Evolutionary conservation across 2,113 vertebrate genomes (phyloP).

Genomic region (Chaetodon trifascialis): DNA sequence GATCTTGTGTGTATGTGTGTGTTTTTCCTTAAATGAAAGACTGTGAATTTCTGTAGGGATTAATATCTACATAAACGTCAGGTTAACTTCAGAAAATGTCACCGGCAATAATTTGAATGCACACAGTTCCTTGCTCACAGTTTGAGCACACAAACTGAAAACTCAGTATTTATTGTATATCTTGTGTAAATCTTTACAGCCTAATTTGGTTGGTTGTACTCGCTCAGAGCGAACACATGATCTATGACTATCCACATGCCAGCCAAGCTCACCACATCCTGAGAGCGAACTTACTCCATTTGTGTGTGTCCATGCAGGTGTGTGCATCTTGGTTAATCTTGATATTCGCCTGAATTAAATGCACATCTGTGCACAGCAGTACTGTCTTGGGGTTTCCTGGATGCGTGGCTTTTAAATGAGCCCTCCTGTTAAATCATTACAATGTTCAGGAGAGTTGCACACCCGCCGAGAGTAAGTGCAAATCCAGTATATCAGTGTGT

Average conservation of each 20-base stretch:
- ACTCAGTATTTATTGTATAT: background rate
- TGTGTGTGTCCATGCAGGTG: background rate
- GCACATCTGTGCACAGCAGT: slow-evolving; percentile 43
- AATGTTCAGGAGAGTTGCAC: slow-evolving; percentile 44
- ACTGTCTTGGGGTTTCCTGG: slow-evolving; percentile 26
- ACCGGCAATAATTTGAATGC: background rate
- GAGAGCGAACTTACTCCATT: background rate
- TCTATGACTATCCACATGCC: background rate
- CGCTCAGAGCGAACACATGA: background rate
- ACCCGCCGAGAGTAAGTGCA: slow-evolving; percentile 29
- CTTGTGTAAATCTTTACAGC: background rate
- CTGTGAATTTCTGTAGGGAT: background rate
- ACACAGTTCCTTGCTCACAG: background rate
- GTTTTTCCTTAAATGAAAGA: background rate
- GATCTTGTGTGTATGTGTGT: background rate
- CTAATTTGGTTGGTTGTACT: background rate
- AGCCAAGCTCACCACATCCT: background rate
- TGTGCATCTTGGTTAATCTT: slow-evolving; percentile 8
- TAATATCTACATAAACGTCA: background rate
- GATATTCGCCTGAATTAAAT: slow-evolving; percentile 2
- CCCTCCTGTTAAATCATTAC: slow-evolving; percentile 60
- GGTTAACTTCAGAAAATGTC: background rate
- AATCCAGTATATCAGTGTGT: slow-evolving; percentile 33
- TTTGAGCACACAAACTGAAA: background rate
- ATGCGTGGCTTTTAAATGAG: slow-evolving; percentile 66